Conservation (phyloP, 2,888 invertebrate genomes). For the Leucophora obtusa region DNA sequence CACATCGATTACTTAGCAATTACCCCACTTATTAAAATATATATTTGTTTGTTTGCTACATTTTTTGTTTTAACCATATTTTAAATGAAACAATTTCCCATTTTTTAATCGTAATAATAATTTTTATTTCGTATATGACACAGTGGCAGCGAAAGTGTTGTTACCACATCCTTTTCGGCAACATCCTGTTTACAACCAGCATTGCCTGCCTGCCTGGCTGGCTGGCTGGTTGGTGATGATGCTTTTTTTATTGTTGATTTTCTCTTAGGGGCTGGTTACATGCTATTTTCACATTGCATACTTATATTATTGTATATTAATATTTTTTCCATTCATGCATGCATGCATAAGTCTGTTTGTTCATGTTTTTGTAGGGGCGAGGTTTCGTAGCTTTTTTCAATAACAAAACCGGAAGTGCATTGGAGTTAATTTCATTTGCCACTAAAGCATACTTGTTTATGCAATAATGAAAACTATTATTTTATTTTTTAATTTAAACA, state of each 20-base stretch:
- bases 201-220: constrained; percentile 5
- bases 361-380: not conserved
- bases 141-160: constrained; percentile 50
- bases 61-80: constrained; percentile 24
- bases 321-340: not conserved
- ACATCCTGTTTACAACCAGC: constrained; percentile 42
- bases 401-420: constrained; percentile 45
- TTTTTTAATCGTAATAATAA: constrained; percentile 41
- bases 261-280: not conserved
- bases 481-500: not conserved
- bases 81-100: constrained; percentile 51
- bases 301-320: not conserved
- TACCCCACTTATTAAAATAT: not conserved
- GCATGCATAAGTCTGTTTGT: not conserved
- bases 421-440: constrained; percentile 60
- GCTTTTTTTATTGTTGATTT: not conserved
- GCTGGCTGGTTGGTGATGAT: not conserved
- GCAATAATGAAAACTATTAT: constrained; percentile 1
- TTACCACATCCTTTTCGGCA: constrained; percentile 57
- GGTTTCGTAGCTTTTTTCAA: not conserved
- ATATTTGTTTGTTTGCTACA: constrained; percentile 2
- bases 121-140: constrained; percentile 5
- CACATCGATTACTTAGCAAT: not conserved
- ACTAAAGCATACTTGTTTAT: constrained; percentile 19
- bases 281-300: constrained; percentile 9